These are phyloP conservation scores for Mycteria americana DNA, from an alignment of 2,797 vertebrate species.

Conservation along the genomic window DNA sequence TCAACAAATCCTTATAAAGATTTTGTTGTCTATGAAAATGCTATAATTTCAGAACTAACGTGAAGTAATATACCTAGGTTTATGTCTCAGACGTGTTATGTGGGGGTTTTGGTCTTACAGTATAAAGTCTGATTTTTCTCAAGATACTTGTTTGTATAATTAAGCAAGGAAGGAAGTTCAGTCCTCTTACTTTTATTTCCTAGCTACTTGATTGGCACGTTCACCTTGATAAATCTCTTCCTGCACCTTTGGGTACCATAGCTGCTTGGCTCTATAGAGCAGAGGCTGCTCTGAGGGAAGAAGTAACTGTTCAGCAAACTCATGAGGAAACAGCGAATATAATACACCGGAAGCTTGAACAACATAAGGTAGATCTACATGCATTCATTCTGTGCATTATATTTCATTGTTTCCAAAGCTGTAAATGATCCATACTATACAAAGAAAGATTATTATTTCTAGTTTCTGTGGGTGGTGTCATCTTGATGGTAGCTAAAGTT, in stretches of 20 bases:
- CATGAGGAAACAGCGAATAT: constrained; percentile 87
- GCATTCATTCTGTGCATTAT: not conserved
- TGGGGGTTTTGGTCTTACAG: not conserved
- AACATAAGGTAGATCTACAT: constrained; percentile 84
- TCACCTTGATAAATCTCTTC: constrained; percentile 90
- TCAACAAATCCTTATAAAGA: not conserved
- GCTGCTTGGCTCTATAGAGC: constrained; percentile 90
- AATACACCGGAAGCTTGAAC: constrained; percentile 86
- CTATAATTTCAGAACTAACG: not conserved
- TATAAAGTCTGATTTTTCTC: not conserved
- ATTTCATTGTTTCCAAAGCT: not conserved
- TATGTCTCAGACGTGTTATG: not conserved
- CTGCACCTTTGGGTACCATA: constrained; percentile 87
- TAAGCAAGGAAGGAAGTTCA: not conserved
- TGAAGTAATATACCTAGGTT: not conserved
- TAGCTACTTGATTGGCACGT: constrained; percentile 93
- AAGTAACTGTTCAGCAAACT: constrained; percentile 83
- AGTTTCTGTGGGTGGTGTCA: not conserved
- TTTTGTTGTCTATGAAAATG: not conserved
- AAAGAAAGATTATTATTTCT: not conserved
- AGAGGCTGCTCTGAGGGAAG: constrained; percentile 87
- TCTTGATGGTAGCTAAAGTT: not conserved
- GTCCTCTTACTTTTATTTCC: constrained; percentile 20
- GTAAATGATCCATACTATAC: not conserved
- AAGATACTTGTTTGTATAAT: not conserved